A percentile compares a stretch with the other conserved stretches of the same genome.
Evolutionary conservation across 2,888 invertebrate species (phyloP).

Genomic region (Erebia ligea): DNA sequence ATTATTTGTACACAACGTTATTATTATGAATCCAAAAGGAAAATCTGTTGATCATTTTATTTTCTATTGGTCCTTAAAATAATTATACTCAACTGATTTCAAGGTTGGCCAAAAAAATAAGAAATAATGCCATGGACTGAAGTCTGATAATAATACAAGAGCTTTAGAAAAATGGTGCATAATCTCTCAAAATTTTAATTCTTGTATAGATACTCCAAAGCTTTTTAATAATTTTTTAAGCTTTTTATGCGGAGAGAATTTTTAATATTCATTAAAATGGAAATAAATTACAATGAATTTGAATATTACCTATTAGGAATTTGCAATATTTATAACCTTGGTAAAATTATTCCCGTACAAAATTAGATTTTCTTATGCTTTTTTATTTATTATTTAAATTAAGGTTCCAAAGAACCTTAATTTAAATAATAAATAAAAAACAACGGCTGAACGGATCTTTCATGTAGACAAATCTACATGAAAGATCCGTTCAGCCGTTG

Average conservation of each 20-base stretch:
- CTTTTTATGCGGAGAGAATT: constrained; percentile 14
- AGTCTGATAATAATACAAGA: neutral
- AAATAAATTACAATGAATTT: constrained; percentile 31
- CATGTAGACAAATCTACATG: no score
- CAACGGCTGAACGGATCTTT: no score
- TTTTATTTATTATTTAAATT: constrained; percentile 8
- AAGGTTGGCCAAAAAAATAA: no score
- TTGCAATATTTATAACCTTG: constrained; percentile 26
- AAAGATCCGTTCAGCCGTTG: no score
- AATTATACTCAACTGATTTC: no score
- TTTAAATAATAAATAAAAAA: no score
- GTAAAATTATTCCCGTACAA: constrained; percentile 23
- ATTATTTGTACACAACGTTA: no score
- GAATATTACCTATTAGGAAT: constrained; percentile 21
- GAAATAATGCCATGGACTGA: neutral
- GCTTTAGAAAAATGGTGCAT: neutral
- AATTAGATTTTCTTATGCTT: constrained; percentile 2
- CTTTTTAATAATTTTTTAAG: neutral
- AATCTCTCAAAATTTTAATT: neutral
- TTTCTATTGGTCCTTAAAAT: no score
- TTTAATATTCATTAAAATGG: constrained; percentile 29
- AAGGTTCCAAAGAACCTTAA: no score
- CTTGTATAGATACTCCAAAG: neutral
- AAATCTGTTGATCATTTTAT: no score
- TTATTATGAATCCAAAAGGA: neutral